These are phyloP conservation scores for Danionella cerebrum DNA, from an alignment of 2,113 vertebrate genomes.

Conservation along the genomic window DNA sequence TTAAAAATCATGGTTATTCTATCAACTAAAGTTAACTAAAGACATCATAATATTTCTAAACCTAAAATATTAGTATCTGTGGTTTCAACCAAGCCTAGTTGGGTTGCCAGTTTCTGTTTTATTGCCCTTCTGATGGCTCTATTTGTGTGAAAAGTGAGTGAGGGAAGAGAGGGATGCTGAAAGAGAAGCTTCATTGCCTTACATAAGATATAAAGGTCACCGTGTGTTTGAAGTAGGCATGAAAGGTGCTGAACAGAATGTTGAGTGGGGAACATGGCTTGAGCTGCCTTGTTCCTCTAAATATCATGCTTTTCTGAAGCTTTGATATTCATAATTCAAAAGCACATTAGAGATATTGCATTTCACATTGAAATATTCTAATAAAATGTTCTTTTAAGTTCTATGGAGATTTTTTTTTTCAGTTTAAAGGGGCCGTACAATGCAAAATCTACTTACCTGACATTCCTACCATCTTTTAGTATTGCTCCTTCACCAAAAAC, in stretches of 20 bases:
- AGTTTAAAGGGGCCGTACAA: no score
- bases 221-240: conserved; percentile 5
- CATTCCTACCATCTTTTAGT: no score
- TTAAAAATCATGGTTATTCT: no score
- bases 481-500: no score
- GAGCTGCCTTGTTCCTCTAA: background rate
- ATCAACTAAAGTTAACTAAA: no score
- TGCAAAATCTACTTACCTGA: no score
- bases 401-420: no score
- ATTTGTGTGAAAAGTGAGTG: background rate
- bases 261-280: background rate
- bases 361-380: no score
- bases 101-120: background rate
- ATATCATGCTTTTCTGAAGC: background rate
- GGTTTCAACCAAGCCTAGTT: background rate
- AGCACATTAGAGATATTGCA: background rate
- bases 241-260: background rate
- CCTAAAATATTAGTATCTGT: no score
- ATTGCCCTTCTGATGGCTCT: conserved; percentile 6
- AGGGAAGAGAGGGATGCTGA: background rate
- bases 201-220: background rate
- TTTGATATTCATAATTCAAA: background rate
- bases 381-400: no score
- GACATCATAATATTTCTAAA: no score
- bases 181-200: background rate